A percentile compares a stretch with the other conserved stretches of the same genome.
Conservation (phyloP, 2,888 invertebrate genomes). For the Crematogaster levior region DNA sequence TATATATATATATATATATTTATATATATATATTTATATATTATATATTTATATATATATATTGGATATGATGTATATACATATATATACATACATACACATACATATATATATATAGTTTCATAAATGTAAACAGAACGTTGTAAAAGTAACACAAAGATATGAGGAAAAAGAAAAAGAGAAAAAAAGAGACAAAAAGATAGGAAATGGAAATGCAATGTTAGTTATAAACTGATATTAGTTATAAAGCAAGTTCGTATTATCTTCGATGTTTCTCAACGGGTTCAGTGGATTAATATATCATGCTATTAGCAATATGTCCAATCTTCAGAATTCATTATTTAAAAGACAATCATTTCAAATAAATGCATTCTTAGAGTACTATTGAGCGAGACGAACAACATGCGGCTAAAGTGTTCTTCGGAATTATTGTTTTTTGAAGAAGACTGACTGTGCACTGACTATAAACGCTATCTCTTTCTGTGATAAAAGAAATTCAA, state of each 20-base stretch:
- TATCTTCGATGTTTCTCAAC: conserved; percentile 46
- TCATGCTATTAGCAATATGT: conserved; percentile 20
- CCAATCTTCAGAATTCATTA: conserved; percentile 26
- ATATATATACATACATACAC: too few species aligned
- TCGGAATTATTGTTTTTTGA: neutral
- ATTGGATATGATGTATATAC: too few species aligned
- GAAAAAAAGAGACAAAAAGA: neutral
- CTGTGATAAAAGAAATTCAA: neutral
- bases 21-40: neutral
- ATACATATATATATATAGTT: neutral
- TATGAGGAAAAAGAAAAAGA: neutral
- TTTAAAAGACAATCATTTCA: conserved; percentile 36
- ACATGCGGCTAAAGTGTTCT: neutral
- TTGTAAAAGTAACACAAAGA: neutral
- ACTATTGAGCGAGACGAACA: neutral
- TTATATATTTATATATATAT: too few species aligned
- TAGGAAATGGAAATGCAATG: neutral
- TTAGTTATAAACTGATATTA: too few species aligned
- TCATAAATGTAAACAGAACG: neutral
- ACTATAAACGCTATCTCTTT: neutral
- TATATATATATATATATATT: neutral
- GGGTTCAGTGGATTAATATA: conserved; percentile 50
- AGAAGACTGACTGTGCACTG: neutral
- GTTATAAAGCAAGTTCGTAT: conserved; percentile 57
- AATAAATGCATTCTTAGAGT: neutral